These are phyloP conservation scores for Ceyx melanurus DNA, from an alignment of 2,113 vertebrate genomes.

Conservation along the genomic window DNA sequence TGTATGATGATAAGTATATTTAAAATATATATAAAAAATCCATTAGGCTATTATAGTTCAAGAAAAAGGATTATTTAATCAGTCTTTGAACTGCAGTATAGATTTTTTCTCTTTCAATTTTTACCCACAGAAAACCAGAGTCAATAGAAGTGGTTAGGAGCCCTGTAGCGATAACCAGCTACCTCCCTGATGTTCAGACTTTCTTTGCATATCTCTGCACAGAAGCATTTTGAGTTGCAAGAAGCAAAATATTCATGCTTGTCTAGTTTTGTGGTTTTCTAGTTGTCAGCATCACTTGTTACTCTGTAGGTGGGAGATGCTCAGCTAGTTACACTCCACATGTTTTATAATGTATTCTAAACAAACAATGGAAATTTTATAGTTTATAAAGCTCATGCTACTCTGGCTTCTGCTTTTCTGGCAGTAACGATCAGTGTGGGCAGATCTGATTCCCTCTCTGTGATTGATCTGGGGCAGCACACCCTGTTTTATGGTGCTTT, in stretches of 20 bases:
- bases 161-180: not conserved
- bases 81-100: not conserved
- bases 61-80: not conserved
- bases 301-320: not conserved
- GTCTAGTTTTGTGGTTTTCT: not conserved
- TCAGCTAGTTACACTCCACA: not conserved
- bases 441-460: not conserved
- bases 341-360: slow-evolving; percentile 1
- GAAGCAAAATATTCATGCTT: not conserved
- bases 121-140: not conserved
- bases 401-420: not conserved
- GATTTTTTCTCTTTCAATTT: not conserved
- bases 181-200: not conserved
- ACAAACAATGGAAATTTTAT: not conserved
- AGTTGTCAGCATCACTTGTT: not conserved
- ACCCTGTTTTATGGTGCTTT: not conserved
- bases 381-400: not conserved
- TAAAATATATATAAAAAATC: not conserved
- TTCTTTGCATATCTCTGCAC: not conserved
- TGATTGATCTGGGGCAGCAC: not conserved
- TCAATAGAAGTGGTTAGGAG: not conserved
- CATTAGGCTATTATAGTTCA: not conserved
- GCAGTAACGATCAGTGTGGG: not conserved
- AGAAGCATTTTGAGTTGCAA: not conserved
- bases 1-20: not conserved